Percentiles rank a stretch among this genome's conserved stretches.
Evolutionary conservation across 2,888 invertebrate species (phyloP).

Genomic region (Stenolophus ochropezus): DNA sequence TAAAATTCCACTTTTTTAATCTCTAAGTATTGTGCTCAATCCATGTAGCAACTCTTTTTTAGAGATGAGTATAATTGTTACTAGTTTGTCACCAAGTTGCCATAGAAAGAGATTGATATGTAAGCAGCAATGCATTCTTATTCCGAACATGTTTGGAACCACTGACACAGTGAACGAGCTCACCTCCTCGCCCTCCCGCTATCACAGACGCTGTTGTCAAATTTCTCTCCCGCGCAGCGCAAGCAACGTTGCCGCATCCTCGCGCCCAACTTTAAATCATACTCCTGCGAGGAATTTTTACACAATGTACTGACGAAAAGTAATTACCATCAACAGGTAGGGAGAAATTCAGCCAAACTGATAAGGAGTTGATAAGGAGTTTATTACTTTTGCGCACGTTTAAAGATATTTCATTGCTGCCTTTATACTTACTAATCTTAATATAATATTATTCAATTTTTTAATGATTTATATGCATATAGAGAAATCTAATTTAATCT

Average conservation of each 20-base stretch:
- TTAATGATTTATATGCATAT: no score
- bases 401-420: neutral
- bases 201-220: constrained; percentile 51
- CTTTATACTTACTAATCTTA: no score
- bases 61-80: no score
- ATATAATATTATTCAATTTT: no score
- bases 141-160: constrained; percentile 55
- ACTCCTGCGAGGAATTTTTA: neutral
- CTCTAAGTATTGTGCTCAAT: no score
- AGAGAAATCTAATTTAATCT: no score
- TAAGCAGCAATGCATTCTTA: neutral
- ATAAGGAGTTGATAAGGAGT: neutral
- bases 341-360: neutral
- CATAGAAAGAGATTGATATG: no score
- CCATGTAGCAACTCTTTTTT: no score
- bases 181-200: constrained; percentile 3
- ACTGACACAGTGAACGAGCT: constrained; percentile 41
- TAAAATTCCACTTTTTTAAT: no score
- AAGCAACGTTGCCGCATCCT: constrained; percentile 25
- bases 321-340: constrained; percentile 17
- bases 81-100: no score
- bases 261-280: neutral
- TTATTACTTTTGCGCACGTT: neutral
- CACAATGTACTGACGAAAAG: neutral
- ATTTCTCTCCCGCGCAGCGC: constrained; percentile 39